Percentiles rank a stretch among this genome's conserved stretches.
phyloP scores from a whole-genome alignment of 2,888 invertebrate species.

The Heteropelma amictum region DNA sequence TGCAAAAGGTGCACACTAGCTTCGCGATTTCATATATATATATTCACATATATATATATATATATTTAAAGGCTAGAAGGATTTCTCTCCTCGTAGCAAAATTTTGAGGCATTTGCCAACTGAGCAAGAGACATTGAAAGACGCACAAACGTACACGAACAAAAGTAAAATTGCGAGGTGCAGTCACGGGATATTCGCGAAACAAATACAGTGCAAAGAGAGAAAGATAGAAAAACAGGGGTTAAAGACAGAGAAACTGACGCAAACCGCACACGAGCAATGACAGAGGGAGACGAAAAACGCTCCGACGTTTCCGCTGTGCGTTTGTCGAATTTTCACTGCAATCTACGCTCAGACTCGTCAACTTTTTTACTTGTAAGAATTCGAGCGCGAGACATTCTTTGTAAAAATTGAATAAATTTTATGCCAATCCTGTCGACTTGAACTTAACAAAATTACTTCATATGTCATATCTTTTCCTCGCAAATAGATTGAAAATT shows the following conservation, averaged over 20 bases:
- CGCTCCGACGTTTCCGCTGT: slow-evolving; percentile 12
- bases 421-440: too few species aligned
- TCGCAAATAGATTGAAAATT: not conserved
- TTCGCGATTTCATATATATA: slow-evolving; percentile 3
- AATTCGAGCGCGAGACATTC: not conserved
- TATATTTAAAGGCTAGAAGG: not conserved
- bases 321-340: slow-evolving; percentile 31
- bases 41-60: too few species aligned
- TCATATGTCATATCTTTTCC: too few species aligned
- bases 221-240: not conserved
- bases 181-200: not conserved
- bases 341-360: not conserved
- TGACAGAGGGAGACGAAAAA: not conserved
- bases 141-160: not conserved
- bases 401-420: too few species aligned
- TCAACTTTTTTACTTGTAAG: not conserved
- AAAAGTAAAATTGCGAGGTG: not conserved
- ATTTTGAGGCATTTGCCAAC: slow-evolving; percentile 22
- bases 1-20: slow-evolving; percentile 18
- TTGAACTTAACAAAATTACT: too few species aligned
- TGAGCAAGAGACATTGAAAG: not conserved
- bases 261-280: slow-evolving; percentile 1
- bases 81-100: slow-evolving; percentile 10
- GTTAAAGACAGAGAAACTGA: not conserved
- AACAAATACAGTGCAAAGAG: not conserved